Evolutionary conservation across 2,113 vertebrate species (phyloP).

Genomic region (Pandion haliaetus): DNA sequence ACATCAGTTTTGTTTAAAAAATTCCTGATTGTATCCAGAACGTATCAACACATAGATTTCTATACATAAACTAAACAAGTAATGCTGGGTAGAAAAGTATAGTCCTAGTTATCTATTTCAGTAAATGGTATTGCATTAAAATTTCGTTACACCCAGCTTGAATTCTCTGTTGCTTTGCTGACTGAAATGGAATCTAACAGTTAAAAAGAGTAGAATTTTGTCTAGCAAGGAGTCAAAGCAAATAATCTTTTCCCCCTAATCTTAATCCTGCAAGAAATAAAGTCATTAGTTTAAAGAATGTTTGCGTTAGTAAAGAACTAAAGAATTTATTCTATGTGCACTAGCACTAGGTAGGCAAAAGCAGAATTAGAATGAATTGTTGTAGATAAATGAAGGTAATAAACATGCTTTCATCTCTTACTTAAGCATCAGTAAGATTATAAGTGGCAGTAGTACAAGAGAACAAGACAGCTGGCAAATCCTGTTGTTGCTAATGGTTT

Average conservation of each 20-base stretch:
- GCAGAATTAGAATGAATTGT: neutral
- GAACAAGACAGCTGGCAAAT: neutral
- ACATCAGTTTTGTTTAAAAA: neutral
- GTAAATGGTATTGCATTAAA: neutral
- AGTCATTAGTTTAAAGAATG: neutral
- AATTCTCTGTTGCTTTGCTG: neutral
- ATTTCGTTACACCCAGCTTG: neutral
- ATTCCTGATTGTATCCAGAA: neutral
- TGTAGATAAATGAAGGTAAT: neutral
- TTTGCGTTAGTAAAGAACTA: neutral
- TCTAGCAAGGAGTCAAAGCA: neutral
- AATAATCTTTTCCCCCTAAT: neutral
- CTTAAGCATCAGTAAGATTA: neutral
- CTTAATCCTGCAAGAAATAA: neutral
- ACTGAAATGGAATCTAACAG: neutral
- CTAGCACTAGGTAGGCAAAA: neutral
- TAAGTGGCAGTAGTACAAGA: neutral
- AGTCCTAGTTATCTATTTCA: neutral
- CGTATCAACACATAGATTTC: neutral
- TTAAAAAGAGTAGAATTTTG: neutral
- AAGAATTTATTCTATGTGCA: neutral
- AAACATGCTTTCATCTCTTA: neutral
- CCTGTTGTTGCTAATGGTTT: neutral
- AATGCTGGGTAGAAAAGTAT: neutral
- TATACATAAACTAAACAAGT: neutral